Evolutionary conservation across 2,797 vertebrate genomes (phyloP).

Genomic region (Carduelis carduelis): DNA sequence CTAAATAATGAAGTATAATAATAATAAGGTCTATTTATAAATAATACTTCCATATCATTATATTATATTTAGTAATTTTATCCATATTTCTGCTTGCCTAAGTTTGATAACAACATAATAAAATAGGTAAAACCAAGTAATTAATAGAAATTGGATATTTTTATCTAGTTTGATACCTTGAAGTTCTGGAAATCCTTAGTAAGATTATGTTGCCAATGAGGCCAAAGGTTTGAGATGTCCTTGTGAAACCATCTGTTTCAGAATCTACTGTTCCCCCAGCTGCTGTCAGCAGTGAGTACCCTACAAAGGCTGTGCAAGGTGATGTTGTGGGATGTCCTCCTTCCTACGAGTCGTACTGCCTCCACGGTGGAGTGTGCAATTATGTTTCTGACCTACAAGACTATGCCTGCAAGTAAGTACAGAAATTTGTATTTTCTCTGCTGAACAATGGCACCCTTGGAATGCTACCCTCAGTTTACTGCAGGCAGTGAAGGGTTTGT

Average conservation of each 20-base stretch:
- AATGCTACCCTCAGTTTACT: not conserved
- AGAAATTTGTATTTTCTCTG: not conserved
- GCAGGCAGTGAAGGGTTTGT: not conserved
- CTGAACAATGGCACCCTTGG: not conserved
- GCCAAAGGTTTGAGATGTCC: not conserved
- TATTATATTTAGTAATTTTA: not conserved
- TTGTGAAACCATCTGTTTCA: slow-evolving; percentile 59
- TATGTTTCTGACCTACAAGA: slow-evolving; percentile 83
- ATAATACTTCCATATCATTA: not conserved
- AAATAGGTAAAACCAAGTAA: not conserved
- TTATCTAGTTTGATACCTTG: not conserved
- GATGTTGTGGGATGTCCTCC: slow-evolving; percentile 76
- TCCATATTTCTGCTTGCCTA: not conserved
- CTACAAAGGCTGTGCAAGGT: slow-evolving; percentile 23
- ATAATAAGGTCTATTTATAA: not conserved
- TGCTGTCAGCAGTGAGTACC: not conserved
- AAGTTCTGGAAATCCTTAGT: not conserved
- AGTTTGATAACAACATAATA: not conserved
- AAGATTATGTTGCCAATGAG: rapidly evolving
- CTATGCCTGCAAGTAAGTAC: slow-evolving; percentile 91
- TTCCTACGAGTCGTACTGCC: slow-evolving; percentile 84
- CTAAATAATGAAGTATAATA: not conserved
- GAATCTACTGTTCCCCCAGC: slow-evolving; percentile 17
- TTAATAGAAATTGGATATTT: not conserved
- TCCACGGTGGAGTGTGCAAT: slow-evolving; percentile 86